Conservation (phyloP, 2,797 vertebrate genomes). For the Sus cebifrons region DNA sequence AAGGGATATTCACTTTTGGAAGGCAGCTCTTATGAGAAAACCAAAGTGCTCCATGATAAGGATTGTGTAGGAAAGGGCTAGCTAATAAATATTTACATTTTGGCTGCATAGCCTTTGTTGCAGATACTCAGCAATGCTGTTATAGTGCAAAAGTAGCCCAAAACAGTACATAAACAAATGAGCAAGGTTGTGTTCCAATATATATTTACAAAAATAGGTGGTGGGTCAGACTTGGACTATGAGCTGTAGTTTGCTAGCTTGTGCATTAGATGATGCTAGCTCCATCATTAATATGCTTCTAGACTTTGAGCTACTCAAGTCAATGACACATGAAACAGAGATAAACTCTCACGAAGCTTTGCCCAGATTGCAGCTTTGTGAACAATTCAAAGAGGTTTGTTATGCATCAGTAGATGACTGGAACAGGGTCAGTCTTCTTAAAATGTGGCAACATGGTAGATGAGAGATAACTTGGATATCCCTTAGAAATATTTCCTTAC, state of each 20-base stretch:
- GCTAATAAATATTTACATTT: background rate
- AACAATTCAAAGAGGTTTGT: background rate
- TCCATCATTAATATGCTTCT: background rate
- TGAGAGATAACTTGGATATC: background rate
- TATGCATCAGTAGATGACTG: background rate
- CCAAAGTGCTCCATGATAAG: background rate
- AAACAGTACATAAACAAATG: background rate
- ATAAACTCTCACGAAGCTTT: background rate
- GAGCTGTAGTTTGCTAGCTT: background rate
- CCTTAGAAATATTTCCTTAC: conserved; percentile 28
- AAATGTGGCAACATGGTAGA: background rate
- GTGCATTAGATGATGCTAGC: background rate
- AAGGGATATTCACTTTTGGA: background rate
- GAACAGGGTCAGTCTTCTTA: background rate
- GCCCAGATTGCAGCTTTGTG: background rate
- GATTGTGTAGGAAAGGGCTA: background rate
- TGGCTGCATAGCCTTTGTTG: background rate
- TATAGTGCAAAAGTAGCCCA: background rate
- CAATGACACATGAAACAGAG: background rate
- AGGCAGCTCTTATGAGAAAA: background rate
- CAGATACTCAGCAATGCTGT: background rate
- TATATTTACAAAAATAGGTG: background rate
- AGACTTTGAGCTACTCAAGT: background rate
- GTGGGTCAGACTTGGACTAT: background rate
- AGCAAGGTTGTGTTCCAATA: background rate